A percentile compares a stretch with the other conserved stretches of the same genome.
Conservation (phyloP, 2,888 invertebrate species). For the Chymomyza caudatula region DNA sequence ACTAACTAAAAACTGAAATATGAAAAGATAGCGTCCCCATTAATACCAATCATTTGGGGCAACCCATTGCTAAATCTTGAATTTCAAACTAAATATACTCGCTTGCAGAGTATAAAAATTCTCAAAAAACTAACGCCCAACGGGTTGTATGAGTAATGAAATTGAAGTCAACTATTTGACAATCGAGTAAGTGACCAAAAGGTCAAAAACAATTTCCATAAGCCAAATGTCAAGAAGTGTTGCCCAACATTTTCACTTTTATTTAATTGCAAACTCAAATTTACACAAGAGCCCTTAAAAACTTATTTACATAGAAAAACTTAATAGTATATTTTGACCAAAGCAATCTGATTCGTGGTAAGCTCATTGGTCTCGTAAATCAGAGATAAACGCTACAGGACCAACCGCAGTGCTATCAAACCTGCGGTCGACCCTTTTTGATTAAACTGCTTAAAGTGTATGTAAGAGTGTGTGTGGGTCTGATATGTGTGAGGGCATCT, state of each 20-base stretch:
- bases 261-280: conserved; percentile 42
- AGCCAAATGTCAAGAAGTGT: conserved; percentile 1
- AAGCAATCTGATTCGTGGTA: conserved; percentile 36
- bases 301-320: conserved; percentile 9
- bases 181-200: background rate
- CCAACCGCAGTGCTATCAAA: conserved; percentile 34
- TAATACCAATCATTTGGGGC: too few relatives aligned
- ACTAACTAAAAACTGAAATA: too few relatives aligned
- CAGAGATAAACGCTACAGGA: conserved; percentile 38
- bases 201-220: conserved; percentile 36
- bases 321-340: background rate
- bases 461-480: background rate
- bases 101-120: background rate
- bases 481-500: conserved; percentile 30
- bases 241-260: conserved; percentile 29
- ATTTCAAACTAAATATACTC: background rate
- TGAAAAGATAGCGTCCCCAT: too few relatives aligned
- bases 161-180: conserved; percentile 5
- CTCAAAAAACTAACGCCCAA: conserved; percentile 21
- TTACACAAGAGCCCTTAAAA: conserved; percentile 27
- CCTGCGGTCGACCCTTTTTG: conserved; percentile 61
- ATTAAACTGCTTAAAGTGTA: conserved; percentile 8
- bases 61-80: too few relatives aligned
- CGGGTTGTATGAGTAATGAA: conserved; percentile 45
- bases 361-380: conserved; percentile 49